Evolutionary conservation across 2,113 vertebrate genomes (phyloP).

Genomic region (Campylomormyrus tamandua): DNA sequence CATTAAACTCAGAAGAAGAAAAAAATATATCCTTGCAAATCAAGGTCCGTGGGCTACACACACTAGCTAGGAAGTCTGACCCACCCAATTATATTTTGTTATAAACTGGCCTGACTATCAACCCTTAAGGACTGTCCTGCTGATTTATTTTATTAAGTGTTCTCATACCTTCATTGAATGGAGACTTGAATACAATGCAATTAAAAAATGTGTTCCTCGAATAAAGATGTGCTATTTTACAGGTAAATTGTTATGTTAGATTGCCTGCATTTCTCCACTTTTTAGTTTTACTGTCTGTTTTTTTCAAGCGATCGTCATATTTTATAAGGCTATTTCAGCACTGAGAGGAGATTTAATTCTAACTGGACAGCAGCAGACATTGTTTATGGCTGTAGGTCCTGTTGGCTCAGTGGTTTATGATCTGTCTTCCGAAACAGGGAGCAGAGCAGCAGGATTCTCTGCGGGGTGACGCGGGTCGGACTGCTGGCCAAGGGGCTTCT

Average conservation of each 20-base stretch:
- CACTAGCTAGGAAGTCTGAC: background rate
- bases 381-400: background rate
- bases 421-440: conserved; percentile 59
- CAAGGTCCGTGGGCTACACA: background rate
- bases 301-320: background rate
- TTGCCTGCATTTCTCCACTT: background rate
- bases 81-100: background rate
- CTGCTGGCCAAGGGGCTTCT: conserved; percentile 95
- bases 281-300: background rate
- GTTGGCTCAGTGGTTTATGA: background rate
- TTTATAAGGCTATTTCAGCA: background rate
- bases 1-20: background rate
- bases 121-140: background rate
- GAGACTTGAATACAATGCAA: background rate
- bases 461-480: conserved; percentile 94
- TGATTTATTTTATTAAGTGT: background rate
- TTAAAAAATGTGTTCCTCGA: background rate
- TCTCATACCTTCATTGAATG: background rate
- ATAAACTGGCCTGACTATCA: background rate
- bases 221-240: background rate
- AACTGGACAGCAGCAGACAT: background rate
- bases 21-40: background rate
- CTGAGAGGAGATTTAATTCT: background rate
- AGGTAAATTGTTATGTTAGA: background rate
- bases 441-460: conserved; percentile 76